These are phyloP conservation scores for Cotesia glomerata DNA, from an alignment of 1,140 invertebrate species.

Conservation along the genomic window DNA sequence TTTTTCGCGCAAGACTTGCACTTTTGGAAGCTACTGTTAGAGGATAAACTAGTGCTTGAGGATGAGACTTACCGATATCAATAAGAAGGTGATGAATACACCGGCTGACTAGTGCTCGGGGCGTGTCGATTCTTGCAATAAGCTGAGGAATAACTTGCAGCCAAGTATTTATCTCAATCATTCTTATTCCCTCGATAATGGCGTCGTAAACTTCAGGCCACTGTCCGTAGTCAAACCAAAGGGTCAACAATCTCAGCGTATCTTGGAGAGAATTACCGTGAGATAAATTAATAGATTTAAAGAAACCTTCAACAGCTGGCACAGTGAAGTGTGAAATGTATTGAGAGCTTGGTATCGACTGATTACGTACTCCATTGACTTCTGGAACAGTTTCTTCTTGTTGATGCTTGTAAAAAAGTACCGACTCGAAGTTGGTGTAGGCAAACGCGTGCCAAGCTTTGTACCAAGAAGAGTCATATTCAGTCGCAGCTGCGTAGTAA, in stretches of 20 bases:
- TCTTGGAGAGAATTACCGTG: constrained; percentile 97
- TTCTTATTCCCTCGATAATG: constrained; percentile 87
- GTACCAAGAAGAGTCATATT: constrained; percentile 87
- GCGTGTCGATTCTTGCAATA: constrained; percentile 96
- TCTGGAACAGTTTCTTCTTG: constrained; percentile 59
- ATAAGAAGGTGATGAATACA: constrained; percentile 93
- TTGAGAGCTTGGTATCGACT: constrained; percentile 52
- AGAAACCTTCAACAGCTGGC: constrained; percentile 94
- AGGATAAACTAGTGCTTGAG: constrained; percentile 92
- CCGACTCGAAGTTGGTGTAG: constrained; percentile 97
- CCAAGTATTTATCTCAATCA: constrained; percentile 98
- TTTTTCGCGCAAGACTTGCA: constrained; percentile 79
- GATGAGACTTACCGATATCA: constrained; percentile 91
- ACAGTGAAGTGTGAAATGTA: constrained; percentile 85
- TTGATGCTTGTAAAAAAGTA: constrained; percentile 86
- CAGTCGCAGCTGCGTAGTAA: constrained; percentile 87
- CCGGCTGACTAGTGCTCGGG: constrained; percentile 82
- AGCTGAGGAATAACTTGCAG: constrained; percentile 98
- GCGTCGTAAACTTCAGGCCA: constrained; percentile 93
- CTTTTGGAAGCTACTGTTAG: constrained; percentile 97
- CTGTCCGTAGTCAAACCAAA: constrained; percentile 97
- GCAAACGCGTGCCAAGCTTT: constrained; percentile 99
- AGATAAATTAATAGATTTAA: constrained; percentile 91
- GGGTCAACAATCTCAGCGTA: constrained; percentile 87
- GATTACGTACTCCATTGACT: constrained; percentile 44